Evolutionary conservation across 2,113 vertebrate genomes (phyloP).

Genomic region (Orientallactaga bullata): DNA sequence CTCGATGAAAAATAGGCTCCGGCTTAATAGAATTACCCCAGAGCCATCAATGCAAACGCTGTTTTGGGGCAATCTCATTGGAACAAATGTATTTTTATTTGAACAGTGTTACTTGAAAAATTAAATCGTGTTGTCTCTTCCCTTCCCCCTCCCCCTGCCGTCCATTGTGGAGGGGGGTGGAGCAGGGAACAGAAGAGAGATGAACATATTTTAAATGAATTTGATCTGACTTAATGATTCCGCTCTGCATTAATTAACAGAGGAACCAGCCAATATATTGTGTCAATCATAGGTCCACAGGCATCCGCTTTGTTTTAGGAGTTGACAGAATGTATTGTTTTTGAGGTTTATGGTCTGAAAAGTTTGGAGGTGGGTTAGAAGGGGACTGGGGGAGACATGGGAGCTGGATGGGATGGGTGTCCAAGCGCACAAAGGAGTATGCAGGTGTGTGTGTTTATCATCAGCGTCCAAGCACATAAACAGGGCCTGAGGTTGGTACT

Average conservation of each 20-base stretch:
- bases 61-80: constrained; percentile 83
- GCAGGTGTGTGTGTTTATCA: neutral
- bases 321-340: neutral
- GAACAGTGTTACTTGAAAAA: constrained; percentile 85
- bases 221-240: constrained; percentile 77
- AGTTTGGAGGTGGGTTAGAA: neutral
- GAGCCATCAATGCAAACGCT: constrained; percentile 83
- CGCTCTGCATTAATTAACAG: constrained; percentile 77
- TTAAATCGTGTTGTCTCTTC: constrained; percentile 78
- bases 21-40: constrained; percentile 81
- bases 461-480: neutral
- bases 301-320: constrained; percentile 9
- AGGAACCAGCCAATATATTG: constrained; percentile 13
- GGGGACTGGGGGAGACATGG: too few relatives aligned
- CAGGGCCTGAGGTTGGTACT: neutral
- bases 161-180: neutral
- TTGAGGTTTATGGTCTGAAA: neutral
- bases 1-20: constrained; percentile 81
- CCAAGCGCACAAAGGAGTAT: accelerated
- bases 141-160: neutral
- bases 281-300: constrained; percentile 47
- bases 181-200: neutral
- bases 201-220: constrained; percentile 63
- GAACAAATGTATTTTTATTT: constrained; percentile 84
- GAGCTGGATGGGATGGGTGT: neutral